phyloP scores from a whole-genome alignment of 2,113 vertebrate species.

The Macquaria australasica region DNA sequence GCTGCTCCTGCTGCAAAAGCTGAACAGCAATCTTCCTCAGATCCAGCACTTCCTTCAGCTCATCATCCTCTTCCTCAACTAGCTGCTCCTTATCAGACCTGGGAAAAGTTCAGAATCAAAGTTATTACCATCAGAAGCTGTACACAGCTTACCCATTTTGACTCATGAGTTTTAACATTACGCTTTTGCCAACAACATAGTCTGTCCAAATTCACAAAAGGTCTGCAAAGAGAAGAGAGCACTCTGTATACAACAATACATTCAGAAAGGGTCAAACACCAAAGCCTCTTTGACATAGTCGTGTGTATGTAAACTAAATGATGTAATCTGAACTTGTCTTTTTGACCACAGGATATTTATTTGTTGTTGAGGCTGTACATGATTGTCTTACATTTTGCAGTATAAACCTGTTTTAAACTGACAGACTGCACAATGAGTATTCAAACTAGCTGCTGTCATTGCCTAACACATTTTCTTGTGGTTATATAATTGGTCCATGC shows the following conservation, averaged over 20 bases:
- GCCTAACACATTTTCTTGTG: neutral
- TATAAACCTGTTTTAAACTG: neutral
- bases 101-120: conserved; percentile 9
- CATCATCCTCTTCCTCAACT: conserved; percentile 90
- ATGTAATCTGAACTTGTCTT: neutral
- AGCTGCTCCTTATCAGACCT: conserved; percentile 92
- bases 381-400: neutral
- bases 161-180: neutral
- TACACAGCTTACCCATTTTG: neutral
- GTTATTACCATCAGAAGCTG: neutral
- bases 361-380: neutral
- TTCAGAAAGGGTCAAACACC: neutral
- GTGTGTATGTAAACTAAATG: neutral
- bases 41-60: conserved; percentile 95
- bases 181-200: neutral
- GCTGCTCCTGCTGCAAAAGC: conserved; percentile 95
- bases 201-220: neutral
- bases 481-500: neutral
- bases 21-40: conserved; percentile 97
- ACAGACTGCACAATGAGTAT: neutral
- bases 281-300: neutral
- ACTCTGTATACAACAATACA: neutral
- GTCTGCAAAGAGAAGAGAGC: neutral
- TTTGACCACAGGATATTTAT: neutral
- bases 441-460: neutral